Percentiles rank a stretch among this genome's conserved stretches.
Conservation (phyloP, 2,113 vertebrate genomes). For the Scomber colias region DNA sequence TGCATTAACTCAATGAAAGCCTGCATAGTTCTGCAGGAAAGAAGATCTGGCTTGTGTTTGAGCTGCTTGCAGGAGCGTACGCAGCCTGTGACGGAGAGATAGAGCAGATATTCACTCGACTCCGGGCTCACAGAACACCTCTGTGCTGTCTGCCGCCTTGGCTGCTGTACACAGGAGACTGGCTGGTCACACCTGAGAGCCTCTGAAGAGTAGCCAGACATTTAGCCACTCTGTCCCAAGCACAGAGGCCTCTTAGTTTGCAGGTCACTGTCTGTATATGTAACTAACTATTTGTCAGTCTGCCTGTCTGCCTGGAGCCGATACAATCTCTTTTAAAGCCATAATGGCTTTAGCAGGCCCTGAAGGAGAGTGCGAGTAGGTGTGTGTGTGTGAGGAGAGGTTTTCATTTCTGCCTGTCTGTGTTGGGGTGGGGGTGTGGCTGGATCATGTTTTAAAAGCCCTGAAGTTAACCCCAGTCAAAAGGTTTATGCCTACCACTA, state of each 20-base stretch:
- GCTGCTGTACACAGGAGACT: conserved; percentile 65
- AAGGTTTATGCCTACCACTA: conserved; percentile 78
- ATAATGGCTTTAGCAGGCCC: conserved; percentile 80
- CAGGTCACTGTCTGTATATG: conserved; percentile 63
- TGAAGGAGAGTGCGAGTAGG: conserved; percentile 66
- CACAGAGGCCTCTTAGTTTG: conserved; percentile 67
- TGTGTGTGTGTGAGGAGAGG: conserved; percentile 61
- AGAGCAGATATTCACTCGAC: conserved; percentile 75
- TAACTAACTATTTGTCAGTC: conserved; percentile 76
- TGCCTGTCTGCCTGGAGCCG: conserved; percentile 66
- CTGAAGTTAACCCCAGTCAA: conserved; percentile 79
- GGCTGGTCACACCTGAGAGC: conserved; percentile 80
- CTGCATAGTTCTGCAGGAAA: conserved; percentile 74
- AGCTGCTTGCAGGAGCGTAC: conserved; percentile 45
- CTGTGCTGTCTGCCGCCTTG: conserved; percentile 70
- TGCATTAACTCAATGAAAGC: conserved; percentile 77
- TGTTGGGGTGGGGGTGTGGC: conserved; percentile 35
- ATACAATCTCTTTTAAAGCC: conserved; percentile 71
- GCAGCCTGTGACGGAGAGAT: conserved; percentile 60
- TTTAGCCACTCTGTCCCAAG: conserved; percentile 65
- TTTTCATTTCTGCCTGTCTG: conserved; percentile 73
- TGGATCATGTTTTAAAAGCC: conserved; percentile 81
- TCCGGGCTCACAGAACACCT: conserved; percentile 70
- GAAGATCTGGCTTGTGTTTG: conserved; percentile 76
- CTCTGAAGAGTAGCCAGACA: conserved; percentile 78